A percentile compares a stretch with the other conserved stretches of the same genome.
Conservation (phyloP, 2,113 vertebrate species). For the Lota lota region DNA sequence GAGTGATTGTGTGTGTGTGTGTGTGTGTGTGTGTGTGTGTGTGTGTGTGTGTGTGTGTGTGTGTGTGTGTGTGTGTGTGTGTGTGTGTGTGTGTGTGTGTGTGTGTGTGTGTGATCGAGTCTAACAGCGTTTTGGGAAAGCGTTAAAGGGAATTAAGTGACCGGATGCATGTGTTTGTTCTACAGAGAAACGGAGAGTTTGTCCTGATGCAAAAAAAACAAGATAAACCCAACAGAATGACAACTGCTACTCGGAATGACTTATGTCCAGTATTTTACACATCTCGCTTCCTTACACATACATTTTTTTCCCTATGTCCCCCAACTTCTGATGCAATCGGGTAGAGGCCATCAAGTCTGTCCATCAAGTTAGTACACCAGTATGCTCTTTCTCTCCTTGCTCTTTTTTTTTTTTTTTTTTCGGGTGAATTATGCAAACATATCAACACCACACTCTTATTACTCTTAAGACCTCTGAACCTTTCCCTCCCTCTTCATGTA, state of each 20-base stretch:
- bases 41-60: conserved; percentile 45
- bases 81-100: conserved; percentile 24
- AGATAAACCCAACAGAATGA: not conserved
- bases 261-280: conserved; percentile 49
- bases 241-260: conserved; percentile 54
- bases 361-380: not conserved
- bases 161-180: conserved; percentile 40
- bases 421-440: conserved; percentile 47
- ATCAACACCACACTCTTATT: conserved; percentile 39
- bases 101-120: conserved; percentile 21
- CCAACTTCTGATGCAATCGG: not conserved
- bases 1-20: conserved; percentile 65
- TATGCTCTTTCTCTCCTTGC: conserved; percentile 20
- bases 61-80: conserved; percentile 20
- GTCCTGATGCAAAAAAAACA: conserved; percentile 57
- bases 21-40: conserved; percentile 28
- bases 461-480: no score
- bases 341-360: no score
- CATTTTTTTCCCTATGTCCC: not conserved
- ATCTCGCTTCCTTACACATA: conserved; percentile 28
- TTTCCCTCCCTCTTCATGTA: no score
- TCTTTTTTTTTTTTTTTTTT: conserved; percentile 8
- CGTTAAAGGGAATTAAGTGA: conserved; percentile 23
- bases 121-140: conserved; percentile 13
- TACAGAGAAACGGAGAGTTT: conserved; percentile 28